Evolutionary conservation across 2,888 invertebrate species (phyloP), one percentile per base, ranked within the genome.

Genomic region (Drosophila ezoana): DNA sequence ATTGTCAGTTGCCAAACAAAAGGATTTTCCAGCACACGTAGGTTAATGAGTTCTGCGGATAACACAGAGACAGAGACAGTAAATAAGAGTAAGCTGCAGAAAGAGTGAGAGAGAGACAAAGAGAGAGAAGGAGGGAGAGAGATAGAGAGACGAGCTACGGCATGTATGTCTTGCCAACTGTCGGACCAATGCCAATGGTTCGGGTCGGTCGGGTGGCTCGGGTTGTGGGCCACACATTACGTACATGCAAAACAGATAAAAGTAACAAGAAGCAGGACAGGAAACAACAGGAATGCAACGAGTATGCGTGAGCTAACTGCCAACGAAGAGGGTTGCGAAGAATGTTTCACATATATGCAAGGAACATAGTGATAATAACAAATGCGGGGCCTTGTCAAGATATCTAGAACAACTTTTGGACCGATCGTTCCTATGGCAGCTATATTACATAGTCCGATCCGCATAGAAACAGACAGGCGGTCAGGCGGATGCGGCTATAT

Each of bases 211-310:
- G 43, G 44, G 16, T 18, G 11, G 20, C 3, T 3, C 5, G 60
- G 16, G 1, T 49, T 32, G 28, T 18, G 47, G 6, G 14, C 53
- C 68, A 69, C 52, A 73, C 41, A 47, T 59, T 54, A 72, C 71
- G 58, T 79, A 88, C 88, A 87, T 72, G 80, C 72, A 79, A 80
- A 87, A 80, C 88, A 88, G 89, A 88, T 76, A 80, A 84, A 89
- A 86, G 85, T 86, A 87, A 76, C 84, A 87, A 79, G 78, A 81
- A 76, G 72, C 81, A 73, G 75, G 68, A 67, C 71, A 60, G 66
- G 53, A 54, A 56, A 62, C 47, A 62, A 59, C 45, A 14, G 38
- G 23, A 41, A 20, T 32, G 56, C 48, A 38, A 9, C 28, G 28
- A 58, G 59, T n/a, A 43, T 57, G 48, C 28, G 28, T 44, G 58